phyloP scores from a whole-genome alignment of 2,888 invertebrate species.

The Caenorhabditis afra region DNA sequence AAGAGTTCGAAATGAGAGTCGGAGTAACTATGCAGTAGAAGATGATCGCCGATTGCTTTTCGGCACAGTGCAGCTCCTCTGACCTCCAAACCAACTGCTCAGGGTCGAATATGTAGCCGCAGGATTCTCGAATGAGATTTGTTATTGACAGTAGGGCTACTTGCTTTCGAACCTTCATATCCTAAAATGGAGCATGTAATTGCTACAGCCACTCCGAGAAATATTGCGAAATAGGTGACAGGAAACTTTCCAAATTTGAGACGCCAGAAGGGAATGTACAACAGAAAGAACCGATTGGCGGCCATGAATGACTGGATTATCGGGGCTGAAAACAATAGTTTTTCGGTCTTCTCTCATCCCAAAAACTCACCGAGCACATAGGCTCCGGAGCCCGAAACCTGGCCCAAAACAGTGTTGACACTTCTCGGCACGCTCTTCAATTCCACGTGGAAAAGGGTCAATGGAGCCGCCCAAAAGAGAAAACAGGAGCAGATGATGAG shows the following conservation, averaged over 20 bases:
- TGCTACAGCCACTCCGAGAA: conserved; percentile 14
- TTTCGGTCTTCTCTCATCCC: background rate
- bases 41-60: conserved; percentile 16
- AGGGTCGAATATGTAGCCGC: conserved; percentile 36
- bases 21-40: conserved; percentile 26
- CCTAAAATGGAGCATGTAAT: conserved; percentile 20
- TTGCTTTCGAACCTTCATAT: conserved; percentile 33
- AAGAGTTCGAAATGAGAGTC: conserved; percentile 15
- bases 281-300: conserved; percentile 25
- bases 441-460: conserved; percentile 10
- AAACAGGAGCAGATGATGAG: conserved; percentile 31
- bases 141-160: too few relatives aligned
- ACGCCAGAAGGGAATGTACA: conserved; percentile 26
- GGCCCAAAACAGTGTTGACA: conserved; percentile 27
- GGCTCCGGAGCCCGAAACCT: conserved; percentile 23
- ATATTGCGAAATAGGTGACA: conserved; percentile 13
- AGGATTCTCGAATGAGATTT: conserved; percentile 9
- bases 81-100: conserved; percentile 24
- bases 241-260: conserved; percentile 8
- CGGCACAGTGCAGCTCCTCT: conserved; percentile 11
- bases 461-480: conserved; percentile 38
- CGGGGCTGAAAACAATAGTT: conserved; percentile 15
- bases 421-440: conserved; percentile 17
- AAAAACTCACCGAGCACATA: conserved; percentile 20
- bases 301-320: conserved; percentile 46